A percentile compares a stretch with the other conserved stretches of the same genome.
phyloP scores from a whole-genome alignment of 2,797 vertebrate species.

The Rhadinocentrus ornatus region DNA sequence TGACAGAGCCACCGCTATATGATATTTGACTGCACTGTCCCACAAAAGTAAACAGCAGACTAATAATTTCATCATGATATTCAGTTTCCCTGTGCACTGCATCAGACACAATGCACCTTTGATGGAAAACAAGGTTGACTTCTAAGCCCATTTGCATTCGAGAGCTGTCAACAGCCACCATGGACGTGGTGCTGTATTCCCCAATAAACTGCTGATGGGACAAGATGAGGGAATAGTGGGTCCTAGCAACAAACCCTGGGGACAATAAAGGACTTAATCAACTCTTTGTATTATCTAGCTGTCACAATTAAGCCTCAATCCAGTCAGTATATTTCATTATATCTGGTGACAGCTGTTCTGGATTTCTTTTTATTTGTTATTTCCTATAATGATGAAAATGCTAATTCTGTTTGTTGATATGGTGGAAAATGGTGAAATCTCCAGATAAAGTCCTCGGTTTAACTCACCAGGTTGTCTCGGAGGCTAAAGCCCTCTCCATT shows the following conservation, averaged over 20 bases:
- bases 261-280: constrained; percentile 31
- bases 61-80: background rate
- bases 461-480: constrained; percentile 87
- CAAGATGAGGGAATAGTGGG: constrained; percentile 18
- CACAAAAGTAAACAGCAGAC: no score
- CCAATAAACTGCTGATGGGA: constrained; percentile 51
- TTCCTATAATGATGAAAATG: constrained; percentile 4
- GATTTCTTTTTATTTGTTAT: background rate
- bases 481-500: constrained; percentile 90
- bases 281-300: background rate
- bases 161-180: constrained; percentile 18
- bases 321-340: background rate
- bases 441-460: background rate
- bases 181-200: constrained; percentile 9
- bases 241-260: constrained; percentile 3
- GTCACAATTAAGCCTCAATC: background rate
- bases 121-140: background rate
- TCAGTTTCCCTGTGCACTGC: background rate
- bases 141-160: constrained; percentile 1
- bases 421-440: background rate
- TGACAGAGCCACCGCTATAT: no score
- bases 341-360: background rate
- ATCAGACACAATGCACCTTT: background rate
- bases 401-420: background rate
- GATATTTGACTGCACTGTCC: background rate